Percentiles rank a stretch among this genome's conserved stretches.
Conservation (phyloP, 2,797 vertebrate genomes). For the Enteromius paludinosus region DNA sequence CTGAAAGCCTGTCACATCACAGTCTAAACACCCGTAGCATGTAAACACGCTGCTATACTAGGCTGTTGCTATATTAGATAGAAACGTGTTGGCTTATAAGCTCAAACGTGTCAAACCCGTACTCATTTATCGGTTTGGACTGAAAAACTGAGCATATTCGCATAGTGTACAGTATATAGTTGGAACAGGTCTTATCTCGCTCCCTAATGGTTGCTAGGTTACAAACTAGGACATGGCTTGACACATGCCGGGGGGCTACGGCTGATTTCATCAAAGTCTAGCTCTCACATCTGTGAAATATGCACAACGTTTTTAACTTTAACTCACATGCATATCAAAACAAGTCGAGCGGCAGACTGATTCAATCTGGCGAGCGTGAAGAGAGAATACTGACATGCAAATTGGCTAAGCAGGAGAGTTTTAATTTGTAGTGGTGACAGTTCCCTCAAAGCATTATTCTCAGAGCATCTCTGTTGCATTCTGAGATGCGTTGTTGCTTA, state of each 20-base stretch:
- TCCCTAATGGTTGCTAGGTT: conserved; percentile 60
- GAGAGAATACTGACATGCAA: conserved; percentile 48
- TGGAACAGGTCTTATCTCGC: conserved; percentile 46
- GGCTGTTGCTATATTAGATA: neutral
- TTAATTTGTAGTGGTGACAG: conserved; percentile 47
- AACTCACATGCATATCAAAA: conserved; percentile 41
- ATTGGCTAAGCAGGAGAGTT: conserved; percentile 46
- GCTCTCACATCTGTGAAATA: conserved; percentile 46
- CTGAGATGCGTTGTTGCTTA: conserved; percentile 2
- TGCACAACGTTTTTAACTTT: conserved; percentile 47
- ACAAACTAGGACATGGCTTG: conserved; percentile 59
- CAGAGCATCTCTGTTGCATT: conserved; percentile 15
- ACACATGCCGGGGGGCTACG: conserved; percentile 49
- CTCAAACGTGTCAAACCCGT: neutral
- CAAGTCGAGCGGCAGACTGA: conserved; percentile 31
- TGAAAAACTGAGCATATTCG: conserved; percentile 13
- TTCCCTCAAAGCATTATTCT: conserved; percentile 26
- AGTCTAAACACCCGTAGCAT: neutral
- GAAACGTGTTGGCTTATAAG: neutral
- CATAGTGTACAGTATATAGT: conserved; percentile 50
- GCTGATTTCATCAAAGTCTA: conserved; percentile 57
- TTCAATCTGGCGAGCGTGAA: conserved; percentile 38
- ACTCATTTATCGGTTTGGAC: neutral
- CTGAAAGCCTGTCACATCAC: conserved; percentile 10
- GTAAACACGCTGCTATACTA: neutral